phyloP scores from a whole-genome alignment of 2,113 vertebrate genomes.

The Petromus typicus region DNA sequence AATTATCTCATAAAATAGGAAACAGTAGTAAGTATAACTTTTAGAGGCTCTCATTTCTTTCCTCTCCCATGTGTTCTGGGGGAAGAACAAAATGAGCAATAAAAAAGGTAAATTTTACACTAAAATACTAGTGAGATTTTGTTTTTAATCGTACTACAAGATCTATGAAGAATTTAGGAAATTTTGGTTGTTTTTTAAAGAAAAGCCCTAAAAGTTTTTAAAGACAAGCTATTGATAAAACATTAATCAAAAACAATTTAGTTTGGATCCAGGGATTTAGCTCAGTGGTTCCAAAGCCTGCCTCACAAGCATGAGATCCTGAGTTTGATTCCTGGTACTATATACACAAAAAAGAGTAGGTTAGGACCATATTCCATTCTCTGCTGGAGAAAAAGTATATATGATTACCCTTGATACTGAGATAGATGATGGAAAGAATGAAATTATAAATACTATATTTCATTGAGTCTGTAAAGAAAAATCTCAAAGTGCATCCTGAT shows the following conservation, averaged over 20 bases:
- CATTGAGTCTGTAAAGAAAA: conserved; percentile 15
- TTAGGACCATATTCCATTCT: not conserved
- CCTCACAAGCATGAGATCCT: no score
- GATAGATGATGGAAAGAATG: not conserved
- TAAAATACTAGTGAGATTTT: not conserved
- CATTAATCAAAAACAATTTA: conserved; percentile 49
- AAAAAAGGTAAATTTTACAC: not conserved
- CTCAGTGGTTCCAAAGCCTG: no score
- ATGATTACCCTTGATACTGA: not conserved
- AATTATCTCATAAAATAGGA: not conserved
- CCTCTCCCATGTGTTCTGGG: not conserved
- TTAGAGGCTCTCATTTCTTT: conserved; percentile 16
- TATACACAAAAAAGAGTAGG: no score
- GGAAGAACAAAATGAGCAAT: not conserved
- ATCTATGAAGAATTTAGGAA: not conserved
- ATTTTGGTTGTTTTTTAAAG: not conserved
- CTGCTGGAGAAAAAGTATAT: conserved; percentile 1
- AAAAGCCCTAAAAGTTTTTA: not conserved
- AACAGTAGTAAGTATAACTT: not conserved
- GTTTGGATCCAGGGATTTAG: no score
- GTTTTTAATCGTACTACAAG: not conserved
- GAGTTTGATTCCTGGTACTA: no score
- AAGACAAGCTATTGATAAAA: not conserved
- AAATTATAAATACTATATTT: not conserved
- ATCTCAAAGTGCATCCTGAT: not conserved